Evolutionary conservation across 2,888 invertebrate species (phyloP), one percentile per base, ranked within the genome.

Genomic region (Argynnis bischoffii): DNA sequence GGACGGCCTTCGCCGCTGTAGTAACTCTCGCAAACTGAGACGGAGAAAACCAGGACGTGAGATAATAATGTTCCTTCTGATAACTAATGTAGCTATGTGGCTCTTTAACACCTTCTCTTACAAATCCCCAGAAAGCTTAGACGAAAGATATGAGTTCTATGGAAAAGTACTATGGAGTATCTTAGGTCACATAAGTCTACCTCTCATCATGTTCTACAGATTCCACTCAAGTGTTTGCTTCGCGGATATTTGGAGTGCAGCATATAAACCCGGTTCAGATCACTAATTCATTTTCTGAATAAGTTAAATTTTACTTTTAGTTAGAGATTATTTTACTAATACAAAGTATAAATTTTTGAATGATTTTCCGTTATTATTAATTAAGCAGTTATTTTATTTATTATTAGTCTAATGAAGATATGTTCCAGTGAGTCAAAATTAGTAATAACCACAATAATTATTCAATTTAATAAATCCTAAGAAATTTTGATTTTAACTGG

Each of bases 171-270:
- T 95, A 41, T 96, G 96, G 96, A 94, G 95, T 6, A 94, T 96
- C 57, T 88, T 96, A 6, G 95, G 95, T 26, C 96, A 96, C 79
- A 88, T 96, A 78, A 95, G 95, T 48, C 85, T 96, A 14, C 96
- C 96, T 0, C 86, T 96, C 3, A 96, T 95, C 69, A 95, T 96
- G 93, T 96, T 96, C 86, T 96, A 96, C 79, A 90, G 96, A 69
- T 96, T 96, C 81, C 96, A 96, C 79, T 95, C 96, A 0, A 95
- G 96, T n/a, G 96, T 96, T 0, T 96, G 96, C 78, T 93, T 96
- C 56, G 95, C 95, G 14, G 96, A 96, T 82, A 96, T 96, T 76
- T 96, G 96, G 96, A 95, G 95, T 78, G 94, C 95, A 35, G 96
- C 96, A 0, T 96, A 96, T 76, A 94, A 95, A 78, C 94, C 94